Evolutionary conservation across 2,113 vertebrate species (phyloP).

Genomic region (Upupa epops): DNA sequence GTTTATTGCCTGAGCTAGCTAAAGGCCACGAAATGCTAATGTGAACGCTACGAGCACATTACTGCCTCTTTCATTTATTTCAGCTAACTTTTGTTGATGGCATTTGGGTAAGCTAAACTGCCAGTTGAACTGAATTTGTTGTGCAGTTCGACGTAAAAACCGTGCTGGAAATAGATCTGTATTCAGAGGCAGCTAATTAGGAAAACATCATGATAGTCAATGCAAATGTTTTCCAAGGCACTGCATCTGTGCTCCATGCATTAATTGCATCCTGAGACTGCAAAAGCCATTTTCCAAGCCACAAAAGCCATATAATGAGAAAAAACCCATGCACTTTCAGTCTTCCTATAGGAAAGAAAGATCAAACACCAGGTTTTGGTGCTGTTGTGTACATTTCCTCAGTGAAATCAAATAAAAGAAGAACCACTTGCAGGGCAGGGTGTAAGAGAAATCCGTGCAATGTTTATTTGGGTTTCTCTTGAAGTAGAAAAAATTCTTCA

Average conservation of each 20-base stretch:
- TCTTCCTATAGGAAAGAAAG: background rate
- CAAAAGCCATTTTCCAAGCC: background rate
- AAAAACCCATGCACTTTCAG: background rate
- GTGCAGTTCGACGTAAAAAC: constrained; percentile 32
- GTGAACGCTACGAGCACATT: constrained; percentile 39
- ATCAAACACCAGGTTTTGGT: background rate
- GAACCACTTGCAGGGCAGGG: background rate
- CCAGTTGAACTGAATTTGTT: constrained; percentile 56
- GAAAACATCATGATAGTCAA: constrained; percentile 39
- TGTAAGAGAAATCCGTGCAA: background rate
- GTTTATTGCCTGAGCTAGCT: constrained; percentile 42
- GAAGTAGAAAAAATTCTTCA: no score
- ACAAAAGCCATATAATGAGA: background rate
- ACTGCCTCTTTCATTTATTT: constrained; percentile 73
- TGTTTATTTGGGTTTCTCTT: no score
- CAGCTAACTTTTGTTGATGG: constrained; percentile 41
- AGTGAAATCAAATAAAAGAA: background rate
- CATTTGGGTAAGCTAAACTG: constrained; percentile 61
- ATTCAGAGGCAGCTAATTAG: constrained; percentile 64
- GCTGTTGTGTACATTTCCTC: background rate
- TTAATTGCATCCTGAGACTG: constrained; percentile 11
- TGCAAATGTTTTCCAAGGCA: constrained; percentile 52
- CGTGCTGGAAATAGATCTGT: constrained; percentile 20
- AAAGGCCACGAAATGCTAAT: constrained; percentile 61
- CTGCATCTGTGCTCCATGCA: constrained; percentile 38